Conservation (phyloP, 2,888 invertebrate species). For the Saturnia pavonia region DNA sequence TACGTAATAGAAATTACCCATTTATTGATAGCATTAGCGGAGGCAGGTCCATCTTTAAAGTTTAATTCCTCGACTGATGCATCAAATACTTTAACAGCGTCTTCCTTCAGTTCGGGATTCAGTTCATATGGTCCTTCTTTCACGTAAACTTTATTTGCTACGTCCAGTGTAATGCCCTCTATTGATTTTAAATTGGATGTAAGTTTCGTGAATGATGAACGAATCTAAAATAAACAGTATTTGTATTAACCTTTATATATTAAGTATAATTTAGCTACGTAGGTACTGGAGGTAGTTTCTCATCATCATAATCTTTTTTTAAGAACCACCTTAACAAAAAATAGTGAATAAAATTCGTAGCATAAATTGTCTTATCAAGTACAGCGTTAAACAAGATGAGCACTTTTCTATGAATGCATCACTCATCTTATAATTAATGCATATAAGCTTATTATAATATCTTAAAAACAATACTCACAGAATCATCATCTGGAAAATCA, state of each 20-base stretch:
- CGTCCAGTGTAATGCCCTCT: slow-evolving; percentile 81
- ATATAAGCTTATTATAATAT: no score
- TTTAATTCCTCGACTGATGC: slow-evolving; percentile 84
- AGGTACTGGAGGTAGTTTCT: no score
- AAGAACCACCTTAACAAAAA: no score
- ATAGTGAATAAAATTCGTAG: no score
- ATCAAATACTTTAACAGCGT: slow-evolving; percentile 83
- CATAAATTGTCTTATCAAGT: no score
- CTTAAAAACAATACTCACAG: slow-evolving; percentile 47
- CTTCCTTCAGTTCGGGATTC: slow-evolving; percentile 76
- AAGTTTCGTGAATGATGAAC: slow-evolving; percentile 58
- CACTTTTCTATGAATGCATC: no score
- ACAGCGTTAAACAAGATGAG: no score
- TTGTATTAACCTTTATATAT: neutral
- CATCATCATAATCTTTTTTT: no score
- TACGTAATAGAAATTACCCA: slow-evolving; percentile 82
- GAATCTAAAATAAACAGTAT: slow-evolving; percentile 52
- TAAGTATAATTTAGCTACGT: neutral
- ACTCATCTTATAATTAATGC: no score
- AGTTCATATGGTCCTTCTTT: slow-evolving; percentile 76
- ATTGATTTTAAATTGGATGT: slow-evolving; percentile 57
- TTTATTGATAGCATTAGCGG: slow-evolving; percentile 85
- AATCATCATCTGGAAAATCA: slow-evolving; percentile 59
- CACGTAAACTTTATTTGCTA: slow-evolving; percentile 89
- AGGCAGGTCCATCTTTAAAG: slow-evolving; percentile 76